Evolutionary conservation across 2,888 invertebrate genomes (phyloP).

Genomic region (Cepaea hortensis): DNA sequence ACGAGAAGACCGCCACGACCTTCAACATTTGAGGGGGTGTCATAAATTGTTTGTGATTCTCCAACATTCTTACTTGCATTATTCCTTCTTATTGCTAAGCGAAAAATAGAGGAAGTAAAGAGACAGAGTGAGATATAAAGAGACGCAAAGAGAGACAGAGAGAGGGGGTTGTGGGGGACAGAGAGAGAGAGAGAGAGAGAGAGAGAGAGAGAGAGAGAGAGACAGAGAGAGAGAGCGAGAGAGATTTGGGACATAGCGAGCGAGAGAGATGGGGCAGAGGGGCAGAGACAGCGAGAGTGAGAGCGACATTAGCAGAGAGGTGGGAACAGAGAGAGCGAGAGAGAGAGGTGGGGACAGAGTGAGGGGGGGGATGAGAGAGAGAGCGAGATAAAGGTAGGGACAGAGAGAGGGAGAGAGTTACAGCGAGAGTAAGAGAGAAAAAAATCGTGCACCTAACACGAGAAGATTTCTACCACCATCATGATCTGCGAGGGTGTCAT

Average conservation of each 20-base stretch:
- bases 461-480: too few species aligned
- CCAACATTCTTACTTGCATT: too few species aligned
- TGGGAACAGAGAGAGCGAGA: background rate
- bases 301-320: background rate
- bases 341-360: background rate
- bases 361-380: background rate
- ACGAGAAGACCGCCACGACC: too few species aligned
- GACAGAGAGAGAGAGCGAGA: too few species aligned
- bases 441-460: too few species aligned
- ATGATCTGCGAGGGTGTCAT: too few species aligned
- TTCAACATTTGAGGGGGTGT: too few species aligned
- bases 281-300: conserved; percentile 17
- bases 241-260: background rate
- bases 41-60: too few species aligned
- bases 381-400: background rate
- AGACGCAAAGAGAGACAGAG: background rate
- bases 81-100: background rate
- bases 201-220: background rate
- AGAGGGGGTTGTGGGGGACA: background rate
- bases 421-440: conserved; percentile 19
- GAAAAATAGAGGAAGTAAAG: background rate
- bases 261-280: background rate
- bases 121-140: background rate
- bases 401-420: background rate
- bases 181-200: conserved; percentile 20